These are phyloP conservation scores for Phytoseiulus persimilis DNA, from an alignment of 2,888 invertebrate species.

Conservation along the genomic window DNA sequence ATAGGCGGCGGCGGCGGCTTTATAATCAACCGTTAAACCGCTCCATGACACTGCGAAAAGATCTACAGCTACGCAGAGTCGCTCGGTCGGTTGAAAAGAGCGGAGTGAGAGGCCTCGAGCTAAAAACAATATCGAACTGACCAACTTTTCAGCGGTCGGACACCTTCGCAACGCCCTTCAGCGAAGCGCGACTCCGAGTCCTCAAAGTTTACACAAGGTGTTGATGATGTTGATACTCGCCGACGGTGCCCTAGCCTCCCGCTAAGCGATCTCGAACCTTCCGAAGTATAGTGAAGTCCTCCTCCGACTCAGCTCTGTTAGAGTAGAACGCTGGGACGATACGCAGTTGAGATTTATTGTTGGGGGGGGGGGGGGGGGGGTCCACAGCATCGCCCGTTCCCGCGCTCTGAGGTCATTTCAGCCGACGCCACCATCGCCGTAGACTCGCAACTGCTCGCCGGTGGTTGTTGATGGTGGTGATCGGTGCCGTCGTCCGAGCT, in stretches of 20 bases:
- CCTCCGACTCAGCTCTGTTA: too few species aligned
- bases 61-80: neutral
- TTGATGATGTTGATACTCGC: neutral
- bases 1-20: neutral
- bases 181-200: neutral
- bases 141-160: neutral
- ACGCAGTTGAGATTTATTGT: too few species aligned
- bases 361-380: too few species aligned
- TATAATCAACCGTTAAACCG: conserved; percentile 5
- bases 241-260: neutral
- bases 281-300: neutral
- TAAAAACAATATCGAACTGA: neutral
- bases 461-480: too few species aligned
- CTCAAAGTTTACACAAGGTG: neutral
- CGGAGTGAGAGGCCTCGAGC: neutral
- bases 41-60: neutral
- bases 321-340: too few species aligned
- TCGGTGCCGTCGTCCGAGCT: too few species aligned
- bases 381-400: too few species aligned
- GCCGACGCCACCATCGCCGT: too few species aligned
- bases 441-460: too few species aligned
- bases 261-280: neutral
- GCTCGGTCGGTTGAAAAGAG: neutral
- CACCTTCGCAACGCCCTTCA: neutral
- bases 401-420: too few species aligned